Evolutionary conservation across 2,113 vertebrate genomes (phyloP), one percentile per base, ranked within the genome.

Genomic region (Nothobranchius furzeri): DNA sequence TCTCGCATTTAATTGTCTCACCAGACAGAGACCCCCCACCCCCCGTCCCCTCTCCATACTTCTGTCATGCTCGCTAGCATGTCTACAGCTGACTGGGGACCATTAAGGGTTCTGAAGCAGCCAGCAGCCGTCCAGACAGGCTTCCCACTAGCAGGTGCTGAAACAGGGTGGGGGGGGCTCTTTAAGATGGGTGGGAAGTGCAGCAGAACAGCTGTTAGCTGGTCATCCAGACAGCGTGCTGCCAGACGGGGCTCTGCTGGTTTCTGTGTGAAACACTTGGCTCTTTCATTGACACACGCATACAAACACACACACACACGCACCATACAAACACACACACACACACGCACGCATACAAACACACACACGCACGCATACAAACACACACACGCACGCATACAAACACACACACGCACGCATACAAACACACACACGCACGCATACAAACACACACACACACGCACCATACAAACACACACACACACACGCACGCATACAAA

Each of bases 121-220:
- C 70, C 62, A 78, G 71, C 82, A 82, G 83, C 77, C 75, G 7
- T 59, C 80, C 84, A 88, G 86, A 88, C 83, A 77, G 65, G 46
- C 82, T 82, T 68, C 63, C 72, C 40, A 79, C 76, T 70, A 88
- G 91, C 91, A 92, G 91, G 92, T 93, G 90, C 78, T 86, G 49
- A 42, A 79, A 81, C 77, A 81, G 79, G 30, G 30, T 30, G 30
- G 30, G 20, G 20, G 30, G 73, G 79, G 83, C 76, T 74, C 83
- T 72, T 79, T 75, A 45, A 79, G 85, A 84, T 83, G 75, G 87
- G 85, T 89, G 90, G 87, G 92, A 89, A 90, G 81, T 76, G 56
- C 40, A 51, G 61, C 57, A 74, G 70, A 90, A 81, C 91, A 92
- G 92, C 91, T 92, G 90, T 83, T 90, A 87, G 66, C 68, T 60